phyloP scores from a whole-genome alignment of 2,113 vertebrate species.

The Bettongia penicillata region DNA sequence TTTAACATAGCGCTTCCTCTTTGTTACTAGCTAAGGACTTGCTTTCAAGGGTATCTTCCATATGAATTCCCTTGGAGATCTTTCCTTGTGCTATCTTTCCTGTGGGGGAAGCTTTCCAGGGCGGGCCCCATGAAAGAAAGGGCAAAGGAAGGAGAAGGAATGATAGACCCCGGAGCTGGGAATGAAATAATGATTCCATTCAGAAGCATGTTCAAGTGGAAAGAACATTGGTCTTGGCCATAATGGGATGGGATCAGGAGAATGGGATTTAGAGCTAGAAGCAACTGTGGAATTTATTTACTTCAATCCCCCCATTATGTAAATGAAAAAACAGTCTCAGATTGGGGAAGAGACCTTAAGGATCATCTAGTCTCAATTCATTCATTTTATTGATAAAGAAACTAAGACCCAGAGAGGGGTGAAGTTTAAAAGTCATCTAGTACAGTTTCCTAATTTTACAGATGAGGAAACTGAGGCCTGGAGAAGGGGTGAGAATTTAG shows the following conservation, averaged over 20 bases:
- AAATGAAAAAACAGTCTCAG: not conserved
- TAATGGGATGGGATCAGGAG: not conserved
- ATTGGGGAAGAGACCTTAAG: not conserved
- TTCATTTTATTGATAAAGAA: not conserved
- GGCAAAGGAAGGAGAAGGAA: not conserved
- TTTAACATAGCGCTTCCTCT: not conserved
- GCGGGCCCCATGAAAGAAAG: not conserved
- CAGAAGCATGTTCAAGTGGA: not conserved
- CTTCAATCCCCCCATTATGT: not conserved
- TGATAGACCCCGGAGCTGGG: not conserved
- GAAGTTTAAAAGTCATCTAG: not conserved
- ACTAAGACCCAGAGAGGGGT: not conserved
- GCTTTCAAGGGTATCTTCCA: not conserved
- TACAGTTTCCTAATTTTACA: not conserved
- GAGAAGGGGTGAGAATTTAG: no score
- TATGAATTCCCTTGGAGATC: not conserved
- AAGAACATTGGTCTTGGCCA: not conserved
- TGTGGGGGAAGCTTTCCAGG: not conserved
- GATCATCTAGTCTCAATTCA: not conserved
- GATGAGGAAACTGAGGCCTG: not conserved
- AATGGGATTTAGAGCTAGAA: not conserved
- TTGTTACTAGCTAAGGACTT: not conserved
- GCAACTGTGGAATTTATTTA: not conserved
- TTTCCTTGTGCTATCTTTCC: not conserved
- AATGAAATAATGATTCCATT: not conserved